phyloP scores from a whole-genome alignment of 2,797 vertebrate species.

The Picus viridis region DNA sequence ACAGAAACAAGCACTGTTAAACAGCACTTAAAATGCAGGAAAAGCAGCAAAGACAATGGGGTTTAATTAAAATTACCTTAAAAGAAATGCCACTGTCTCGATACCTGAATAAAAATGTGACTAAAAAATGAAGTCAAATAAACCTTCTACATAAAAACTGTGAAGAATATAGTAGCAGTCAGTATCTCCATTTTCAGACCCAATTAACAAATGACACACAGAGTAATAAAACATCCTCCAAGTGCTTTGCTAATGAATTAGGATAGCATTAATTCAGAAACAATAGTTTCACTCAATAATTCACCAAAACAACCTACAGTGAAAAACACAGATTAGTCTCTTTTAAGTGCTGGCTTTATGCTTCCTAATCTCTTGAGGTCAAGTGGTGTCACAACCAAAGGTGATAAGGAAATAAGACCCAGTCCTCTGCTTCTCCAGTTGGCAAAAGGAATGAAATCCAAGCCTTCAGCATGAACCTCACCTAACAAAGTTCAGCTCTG shows the following conservation, averaged over 20 bases:
- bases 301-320: background rate
- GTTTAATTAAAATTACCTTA: background rate
- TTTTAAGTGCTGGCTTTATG: background rate
- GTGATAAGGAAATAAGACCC: constrained; percentile 45
- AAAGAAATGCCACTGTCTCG: background rate
- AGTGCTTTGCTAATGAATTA: background rate
- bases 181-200: background rate
- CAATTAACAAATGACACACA: background rate
- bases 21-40: background rate
- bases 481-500: constrained; percentile 1
- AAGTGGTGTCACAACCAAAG: background rate
- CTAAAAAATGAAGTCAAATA: background rate
- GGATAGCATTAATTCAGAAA: background rate
- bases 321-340: background rate
- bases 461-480: background rate
- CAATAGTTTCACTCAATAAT: background rate
- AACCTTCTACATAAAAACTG: background rate
- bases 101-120: background rate
- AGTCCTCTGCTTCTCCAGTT: constrained; percentile 21
- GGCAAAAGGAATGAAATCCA: constrained; percentile 41
- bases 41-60: background rate
- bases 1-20: background rate
- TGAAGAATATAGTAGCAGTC: background rate
- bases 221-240: background rate
- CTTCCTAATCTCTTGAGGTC: background rate